These are phyloP conservation scores for Etia nguti DNA, from an alignment of 2,113 vertebrate genomes.

Conservation along the genomic window DNA sequence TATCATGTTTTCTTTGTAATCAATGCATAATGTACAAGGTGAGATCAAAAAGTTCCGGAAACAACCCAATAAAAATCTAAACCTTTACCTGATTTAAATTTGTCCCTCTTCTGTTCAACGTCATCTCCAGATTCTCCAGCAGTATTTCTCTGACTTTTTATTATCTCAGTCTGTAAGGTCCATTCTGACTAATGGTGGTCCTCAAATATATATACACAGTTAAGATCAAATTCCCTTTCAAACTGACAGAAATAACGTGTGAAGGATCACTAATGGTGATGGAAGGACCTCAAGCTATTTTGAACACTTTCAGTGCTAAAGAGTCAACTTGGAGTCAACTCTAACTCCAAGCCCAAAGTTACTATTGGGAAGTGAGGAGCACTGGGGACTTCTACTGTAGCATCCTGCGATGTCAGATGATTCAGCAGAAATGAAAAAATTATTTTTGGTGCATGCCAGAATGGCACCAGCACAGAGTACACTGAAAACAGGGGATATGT, in stretches of 20 bases:
- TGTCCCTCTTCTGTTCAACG: background rate
- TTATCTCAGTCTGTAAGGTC: background rate
- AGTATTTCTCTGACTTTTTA: background rate
- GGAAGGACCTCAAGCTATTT: fast-evolving
- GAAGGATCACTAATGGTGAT: background rate
- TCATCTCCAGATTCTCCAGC: background rate
- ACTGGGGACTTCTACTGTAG: background rate
- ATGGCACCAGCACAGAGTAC: background rate
- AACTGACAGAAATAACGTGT: background rate
- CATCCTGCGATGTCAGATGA: background rate
- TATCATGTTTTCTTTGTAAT: background rate
- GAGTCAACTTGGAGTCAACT: background rate
- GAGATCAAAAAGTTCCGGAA: background rate
- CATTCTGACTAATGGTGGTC: background rate
- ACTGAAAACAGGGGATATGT: background rate
- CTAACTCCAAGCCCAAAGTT: background rate
- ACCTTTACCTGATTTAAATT: background rate
- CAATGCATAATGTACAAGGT: background rate
- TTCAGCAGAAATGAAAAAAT: background rate
- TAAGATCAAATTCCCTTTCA: background rate
- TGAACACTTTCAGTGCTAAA: fast-evolving
- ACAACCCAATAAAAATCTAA: background rate
- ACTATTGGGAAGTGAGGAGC: too few relatives aligned
- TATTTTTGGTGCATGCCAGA: background rate
- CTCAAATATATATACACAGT: background rate